Conservation (phyloP, 2,113 vertebrate genomes). For the Pseudorhombus dupliciocellatus region DNA sequence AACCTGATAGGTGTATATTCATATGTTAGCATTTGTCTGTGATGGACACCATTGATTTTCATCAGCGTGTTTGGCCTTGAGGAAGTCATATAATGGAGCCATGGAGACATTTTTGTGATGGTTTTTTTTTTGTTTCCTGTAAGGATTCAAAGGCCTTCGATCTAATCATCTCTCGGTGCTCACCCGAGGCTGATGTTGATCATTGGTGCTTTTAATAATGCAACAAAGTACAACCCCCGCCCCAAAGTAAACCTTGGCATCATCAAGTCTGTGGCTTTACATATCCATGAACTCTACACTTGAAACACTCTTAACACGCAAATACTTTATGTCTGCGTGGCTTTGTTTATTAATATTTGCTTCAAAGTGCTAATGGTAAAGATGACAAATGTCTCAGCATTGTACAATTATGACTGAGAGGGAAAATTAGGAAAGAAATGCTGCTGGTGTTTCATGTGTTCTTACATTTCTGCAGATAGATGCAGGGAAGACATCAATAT, state of each 20-base stretch:
- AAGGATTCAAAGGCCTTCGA: slow-evolving; percentile 13
- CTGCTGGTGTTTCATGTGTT: slow-evolving; percentile 40
- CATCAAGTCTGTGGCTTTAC: background rate
- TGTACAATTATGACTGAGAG: no score
- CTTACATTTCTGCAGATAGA: slow-evolving; percentile 33
- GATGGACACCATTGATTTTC: background rate
- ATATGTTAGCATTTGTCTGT: background rate
- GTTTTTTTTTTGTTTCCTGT: slow-evolving; percentile 3
- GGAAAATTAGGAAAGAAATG: background rate
- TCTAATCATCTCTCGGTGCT: slow-evolving; percentile 34
- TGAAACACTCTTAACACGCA: no score
- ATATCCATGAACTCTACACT: no score
- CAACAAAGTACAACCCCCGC: slow-evolving; percentile 18
- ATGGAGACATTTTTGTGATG: background rate
- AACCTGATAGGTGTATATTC: background rate
- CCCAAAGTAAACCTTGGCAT: background rate
- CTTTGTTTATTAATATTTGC: background rate
- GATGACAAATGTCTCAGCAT: background rate
- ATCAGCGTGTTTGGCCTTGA: slow-evolving; percentile 12
- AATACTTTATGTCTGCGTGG: no score
- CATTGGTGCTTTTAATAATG: slow-evolving; percentile 52
- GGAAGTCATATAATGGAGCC: background rate
- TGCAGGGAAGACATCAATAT: slow-evolving; percentile 49
- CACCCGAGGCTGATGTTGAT: slow-evolving; percentile 7
- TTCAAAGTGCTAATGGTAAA: no score